These are phyloP conservation scores for Muscicapa adusta DNA, from an alignment of 2,113 vertebrate genomes.

Conservation along the genomic window DNA sequence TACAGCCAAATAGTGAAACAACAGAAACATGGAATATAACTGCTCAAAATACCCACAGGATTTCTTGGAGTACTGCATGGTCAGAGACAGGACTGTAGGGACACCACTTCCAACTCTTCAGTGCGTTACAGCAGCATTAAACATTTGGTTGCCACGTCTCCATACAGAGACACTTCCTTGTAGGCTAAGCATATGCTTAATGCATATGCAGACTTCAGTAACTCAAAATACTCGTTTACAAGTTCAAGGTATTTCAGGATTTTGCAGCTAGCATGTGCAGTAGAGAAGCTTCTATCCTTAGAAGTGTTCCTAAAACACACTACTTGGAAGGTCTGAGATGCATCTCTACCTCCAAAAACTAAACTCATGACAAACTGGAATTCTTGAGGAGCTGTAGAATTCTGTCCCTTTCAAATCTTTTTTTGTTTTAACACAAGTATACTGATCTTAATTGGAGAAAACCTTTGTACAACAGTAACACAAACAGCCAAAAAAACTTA, in stretches of 20 bases:
- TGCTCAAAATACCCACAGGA: accelerated
- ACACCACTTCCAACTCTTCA: neutral
- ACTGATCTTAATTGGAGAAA: neutral
- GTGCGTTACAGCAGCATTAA: accelerated
- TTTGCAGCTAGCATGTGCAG: neutral
- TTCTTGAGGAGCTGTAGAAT: neutral
- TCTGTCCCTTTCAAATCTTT: neutral
- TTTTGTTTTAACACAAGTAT: neutral
- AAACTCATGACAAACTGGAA: neutral
- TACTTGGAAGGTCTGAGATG: neutral
- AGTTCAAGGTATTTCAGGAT: conserved; percentile 10
- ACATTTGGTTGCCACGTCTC: neutral
- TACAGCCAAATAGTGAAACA: neutral
- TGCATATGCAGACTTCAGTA: neutral
- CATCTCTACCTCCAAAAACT: neutral
- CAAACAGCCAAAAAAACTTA: neutral
- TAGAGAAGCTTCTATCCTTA: neutral
- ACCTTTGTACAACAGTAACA: neutral
- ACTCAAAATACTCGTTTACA: neutral
- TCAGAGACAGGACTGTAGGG: neutral
- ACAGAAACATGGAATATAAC: neutral
- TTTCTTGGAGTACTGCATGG: neutral
- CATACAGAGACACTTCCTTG: neutral
- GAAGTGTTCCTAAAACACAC: neutral
- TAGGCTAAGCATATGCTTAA: neutral